Percentiles rank a stretch among this genome's conserved stretches.
Conservation (phyloP, 2,113 vertebrate species). For the Aphyosemion australe region DNA sequence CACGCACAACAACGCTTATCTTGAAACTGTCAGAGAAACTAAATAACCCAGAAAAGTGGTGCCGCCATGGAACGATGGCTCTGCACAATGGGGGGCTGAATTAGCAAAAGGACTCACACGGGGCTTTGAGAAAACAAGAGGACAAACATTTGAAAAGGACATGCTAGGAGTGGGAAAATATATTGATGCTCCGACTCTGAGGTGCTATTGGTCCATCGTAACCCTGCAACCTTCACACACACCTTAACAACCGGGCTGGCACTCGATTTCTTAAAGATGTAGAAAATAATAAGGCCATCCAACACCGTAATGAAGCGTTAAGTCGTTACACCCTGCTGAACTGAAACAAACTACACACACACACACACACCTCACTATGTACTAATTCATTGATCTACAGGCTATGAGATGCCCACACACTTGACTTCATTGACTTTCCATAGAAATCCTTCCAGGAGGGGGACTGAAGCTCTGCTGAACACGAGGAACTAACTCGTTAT, state of each 20-base stretch:
- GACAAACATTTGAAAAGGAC: background rate
- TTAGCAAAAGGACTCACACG: background rate
- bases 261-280: slow-evolving; percentile 21
- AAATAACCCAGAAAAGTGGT: background rate
- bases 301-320: slow-evolving; percentile 22
- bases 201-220: slow-evolving; percentile 8
- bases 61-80: background rate
- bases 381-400: slow-evolving; percentile 36
- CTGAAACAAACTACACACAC: slow-evolving; percentile 9
- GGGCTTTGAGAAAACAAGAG: background rate
- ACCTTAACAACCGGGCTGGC: background rate
- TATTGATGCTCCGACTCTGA: slow-evolving; percentile 2
- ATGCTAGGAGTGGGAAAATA: background rate
- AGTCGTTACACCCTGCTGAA: slow-evolving; percentile 25
- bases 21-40: slow-evolving; percentile 2
- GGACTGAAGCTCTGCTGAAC: background rate
- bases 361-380: slow-evolving; percentile 1
- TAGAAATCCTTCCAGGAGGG: background rate
- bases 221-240: slow-evolving; percentile 21
- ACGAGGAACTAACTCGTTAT: slow-evolving; percentile 16
- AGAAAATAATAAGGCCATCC: slow-evolving; percentile 17
- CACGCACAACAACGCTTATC: background rate
- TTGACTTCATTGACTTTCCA: slow-evolving; percentile 34
- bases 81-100: background rate
- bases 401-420: slow-evolving; percentile 15